phyloP scores from a whole-genome alignment of 1,140 invertebrate species.

The Bradynema listronoti region DNA sequence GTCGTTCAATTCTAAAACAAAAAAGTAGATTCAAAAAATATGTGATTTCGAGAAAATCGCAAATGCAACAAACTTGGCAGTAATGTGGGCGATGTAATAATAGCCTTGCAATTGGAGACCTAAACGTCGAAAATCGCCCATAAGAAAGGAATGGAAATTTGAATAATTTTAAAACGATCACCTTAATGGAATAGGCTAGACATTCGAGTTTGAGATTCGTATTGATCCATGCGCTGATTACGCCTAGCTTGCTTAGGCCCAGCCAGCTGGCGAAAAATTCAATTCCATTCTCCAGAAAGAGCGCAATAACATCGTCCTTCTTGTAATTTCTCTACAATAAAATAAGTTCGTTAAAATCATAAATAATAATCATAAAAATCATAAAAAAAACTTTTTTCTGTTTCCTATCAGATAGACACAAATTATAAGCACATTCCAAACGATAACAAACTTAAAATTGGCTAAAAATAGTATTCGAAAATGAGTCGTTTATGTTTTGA shows the following conservation, averaged over 20 bases:
- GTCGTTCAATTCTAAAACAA: slow-evolving; percentile 19
- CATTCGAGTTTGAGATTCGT: slow-evolving; percentile 72
- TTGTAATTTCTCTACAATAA: slow-evolving; percentile 64
- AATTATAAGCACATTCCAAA: not conserved
- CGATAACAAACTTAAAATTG: not conserved
- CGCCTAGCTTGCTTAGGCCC: slow-evolving; percentile 66
- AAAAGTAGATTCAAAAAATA: slow-evolving; percentile 1
- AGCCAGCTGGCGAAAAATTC: slow-evolving; percentile 56
- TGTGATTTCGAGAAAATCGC: not conserved
- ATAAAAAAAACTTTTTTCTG: too few relatives aligned
- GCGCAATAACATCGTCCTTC: slow-evolving; percentile 72
- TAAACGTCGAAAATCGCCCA: too few relatives aligned
- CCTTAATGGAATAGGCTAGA: slow-evolving; percentile 67
- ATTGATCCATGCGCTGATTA: slow-evolving; percentile 78
- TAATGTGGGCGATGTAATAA: slow-evolving; percentile 30
- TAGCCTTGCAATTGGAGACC: slow-evolving; percentile 31
- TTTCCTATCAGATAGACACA: not conserved
- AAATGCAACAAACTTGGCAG: slow-evolving; percentile 26
- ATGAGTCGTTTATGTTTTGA: not conserved
- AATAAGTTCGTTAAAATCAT: too few relatives aligned
- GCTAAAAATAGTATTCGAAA: slow-evolving; percentile 3
- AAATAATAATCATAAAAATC: too few relatives aligned
- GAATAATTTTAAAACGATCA: too few relatives aligned
- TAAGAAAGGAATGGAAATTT: too few relatives aligned
- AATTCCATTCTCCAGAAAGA: slow-evolving; percentile 71